These are phyloP conservation scores for Trichosurus vulpecula DNA, from an alignment of 2,797 vertebrate species.

Conservation along the genomic window DNA sequence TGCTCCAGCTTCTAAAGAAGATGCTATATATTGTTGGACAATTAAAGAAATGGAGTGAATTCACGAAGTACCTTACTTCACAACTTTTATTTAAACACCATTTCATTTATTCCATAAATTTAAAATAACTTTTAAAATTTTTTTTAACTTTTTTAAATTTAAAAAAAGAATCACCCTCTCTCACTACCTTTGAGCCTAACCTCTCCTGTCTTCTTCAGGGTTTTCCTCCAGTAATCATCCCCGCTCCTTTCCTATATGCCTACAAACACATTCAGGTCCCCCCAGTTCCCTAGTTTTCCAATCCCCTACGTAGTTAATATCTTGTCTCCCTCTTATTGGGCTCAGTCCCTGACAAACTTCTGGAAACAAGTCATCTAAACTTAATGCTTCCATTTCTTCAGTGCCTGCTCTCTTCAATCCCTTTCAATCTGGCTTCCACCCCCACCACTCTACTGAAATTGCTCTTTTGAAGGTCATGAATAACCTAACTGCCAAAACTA, in stretches of 20 bases:
- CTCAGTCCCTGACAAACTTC: background rate
- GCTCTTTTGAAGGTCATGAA: background rate
- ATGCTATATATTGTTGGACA: background rate
- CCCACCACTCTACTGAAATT: background rate
- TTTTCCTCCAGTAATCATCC: background rate
- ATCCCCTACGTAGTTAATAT: background rate
- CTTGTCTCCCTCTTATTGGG: background rate
- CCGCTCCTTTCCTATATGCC: background rate
- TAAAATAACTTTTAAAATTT: too few species aligned
- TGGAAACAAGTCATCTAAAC: background rate
- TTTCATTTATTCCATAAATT: background rate
- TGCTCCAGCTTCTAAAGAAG: background rate
- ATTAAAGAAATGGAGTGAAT: background rate
- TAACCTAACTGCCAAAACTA: background rate
- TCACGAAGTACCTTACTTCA: background rate
- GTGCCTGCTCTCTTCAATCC: background rate
- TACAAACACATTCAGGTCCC: background rate
- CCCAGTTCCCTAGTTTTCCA: background rate
- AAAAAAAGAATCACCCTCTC: background rate
- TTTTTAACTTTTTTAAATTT: background rate
- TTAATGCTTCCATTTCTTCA: background rate
- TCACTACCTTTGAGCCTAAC: background rate
- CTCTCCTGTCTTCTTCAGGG: background rate
- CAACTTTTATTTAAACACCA: background rate
- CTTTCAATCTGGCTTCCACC: background rate